Conservation (phyloP, 2,113 vertebrate species). For the Alligator mississippiensis region DNA sequence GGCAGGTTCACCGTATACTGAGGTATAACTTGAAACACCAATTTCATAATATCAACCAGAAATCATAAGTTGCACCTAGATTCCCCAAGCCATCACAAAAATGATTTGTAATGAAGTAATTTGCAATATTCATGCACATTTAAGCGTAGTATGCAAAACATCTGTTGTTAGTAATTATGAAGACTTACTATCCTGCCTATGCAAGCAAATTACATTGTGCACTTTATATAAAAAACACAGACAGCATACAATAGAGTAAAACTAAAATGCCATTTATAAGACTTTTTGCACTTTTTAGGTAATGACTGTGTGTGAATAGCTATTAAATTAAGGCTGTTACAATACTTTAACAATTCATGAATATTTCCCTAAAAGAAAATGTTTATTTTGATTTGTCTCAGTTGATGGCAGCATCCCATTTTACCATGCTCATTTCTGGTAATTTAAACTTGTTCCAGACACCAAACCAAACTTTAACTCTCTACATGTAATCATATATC, state of each 20-base stretch:
- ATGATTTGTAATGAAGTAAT: not conserved
- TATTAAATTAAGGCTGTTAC: not conserved
- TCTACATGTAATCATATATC: not conserved
- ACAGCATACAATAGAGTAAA: not conserved
- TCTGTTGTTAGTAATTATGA: not conserved
- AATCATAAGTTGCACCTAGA: not conserved
- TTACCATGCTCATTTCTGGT: not conserved
- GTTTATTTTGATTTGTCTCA: not conserved
- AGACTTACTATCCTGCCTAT: not conserved
- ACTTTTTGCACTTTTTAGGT: not conserved
- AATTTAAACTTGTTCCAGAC: not conserved
- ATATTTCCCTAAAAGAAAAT: constrained; percentile 8
- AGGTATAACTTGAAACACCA: not conserved
- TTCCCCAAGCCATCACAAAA: not conserved
- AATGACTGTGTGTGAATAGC: not conserved
- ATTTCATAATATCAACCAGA: not conserved
- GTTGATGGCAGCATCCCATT: not conserved
- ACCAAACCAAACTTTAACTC: not conserved
- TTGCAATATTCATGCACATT: not conserved
- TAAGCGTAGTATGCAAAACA: not conserved
- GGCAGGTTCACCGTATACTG: not conserved
- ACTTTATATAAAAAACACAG: not conserved
- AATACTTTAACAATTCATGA: not conserved
- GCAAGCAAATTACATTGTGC: not conserved
- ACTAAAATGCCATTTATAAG: not conserved